phyloP scores from a whole-genome alignment of 2,113 vertebrate genomes.

The Malurus alboscapulatus region DNA sequence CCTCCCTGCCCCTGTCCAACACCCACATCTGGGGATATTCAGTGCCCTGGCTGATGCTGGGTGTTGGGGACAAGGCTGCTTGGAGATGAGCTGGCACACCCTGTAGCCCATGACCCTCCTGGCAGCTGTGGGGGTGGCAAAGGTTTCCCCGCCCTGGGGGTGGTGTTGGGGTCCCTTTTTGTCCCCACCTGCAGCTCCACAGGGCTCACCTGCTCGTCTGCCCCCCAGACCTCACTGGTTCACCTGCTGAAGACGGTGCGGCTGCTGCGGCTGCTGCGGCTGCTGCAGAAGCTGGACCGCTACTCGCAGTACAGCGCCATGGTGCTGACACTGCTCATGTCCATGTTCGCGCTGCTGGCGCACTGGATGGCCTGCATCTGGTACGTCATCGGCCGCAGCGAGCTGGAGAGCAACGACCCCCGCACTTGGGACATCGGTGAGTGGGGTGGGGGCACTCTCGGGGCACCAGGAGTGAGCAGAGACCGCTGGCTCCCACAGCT shows the following conservation, averaged over 20 bases:
- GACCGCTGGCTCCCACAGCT: not conserved
- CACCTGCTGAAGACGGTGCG: constrained; percentile 88
- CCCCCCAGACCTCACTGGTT: constrained; percentile 77
- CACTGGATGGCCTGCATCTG: constrained; percentile 93
- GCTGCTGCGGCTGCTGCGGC: constrained; percentile 83
- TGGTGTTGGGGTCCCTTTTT: rapidly evolving
- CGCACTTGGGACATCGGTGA: constrained; percentile 95
- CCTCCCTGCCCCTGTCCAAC: not conserved
- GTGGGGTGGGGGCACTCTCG: rapidly evolving
- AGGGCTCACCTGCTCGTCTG: not conserved
- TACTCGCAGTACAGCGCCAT: constrained; percentile 93
- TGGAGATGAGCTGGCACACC: not conserved
- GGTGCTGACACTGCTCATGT: constrained; percentile 90
- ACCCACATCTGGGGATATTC: not conserved
- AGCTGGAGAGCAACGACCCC: constrained; percentile 87
- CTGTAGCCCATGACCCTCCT: rapidly evolving
- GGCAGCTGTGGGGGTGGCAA: not conserved
- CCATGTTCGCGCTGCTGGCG: constrained; percentile 87
- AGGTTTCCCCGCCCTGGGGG: rapidly evolving
- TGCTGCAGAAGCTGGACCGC: constrained; percentile 89
- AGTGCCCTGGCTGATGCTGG: not conserved
- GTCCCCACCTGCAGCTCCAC: not conserved
- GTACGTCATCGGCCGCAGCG: constrained; percentile 87
- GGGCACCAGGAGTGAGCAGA: not conserved
- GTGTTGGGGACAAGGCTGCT: not conserved